Evolutionary conservation across 1,140 invertebrate genomes (phyloP).

Genomic region (Anagrus nilaparvatae): DNA sequence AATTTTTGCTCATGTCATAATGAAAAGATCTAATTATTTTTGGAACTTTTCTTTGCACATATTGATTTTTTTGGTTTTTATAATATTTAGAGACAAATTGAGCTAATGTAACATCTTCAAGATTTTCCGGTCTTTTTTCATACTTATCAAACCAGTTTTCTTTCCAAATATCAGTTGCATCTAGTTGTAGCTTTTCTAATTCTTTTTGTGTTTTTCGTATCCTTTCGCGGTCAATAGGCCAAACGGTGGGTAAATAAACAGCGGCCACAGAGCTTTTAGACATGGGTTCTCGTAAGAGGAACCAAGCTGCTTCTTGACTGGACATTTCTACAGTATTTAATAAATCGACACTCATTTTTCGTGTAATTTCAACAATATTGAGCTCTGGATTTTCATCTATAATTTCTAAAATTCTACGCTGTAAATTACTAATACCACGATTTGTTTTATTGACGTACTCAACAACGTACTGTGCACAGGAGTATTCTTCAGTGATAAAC

Average conservation of each 20-base stretch:
- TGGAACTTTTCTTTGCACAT: constrained; percentile 15
- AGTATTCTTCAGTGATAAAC: constrained; percentile 30
- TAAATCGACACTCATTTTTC: constrained; percentile 27
- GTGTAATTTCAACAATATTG: constrained; percentile 25
- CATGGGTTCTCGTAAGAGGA: constrained; percentile 25
- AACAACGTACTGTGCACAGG: constrained; percentile 25
- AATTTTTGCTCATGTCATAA: constrained; percentile 28
- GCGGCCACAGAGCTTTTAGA: constrained; percentile 13
- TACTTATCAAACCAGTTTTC: too few species aligned
- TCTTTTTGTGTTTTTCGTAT: constrained; percentile 29
- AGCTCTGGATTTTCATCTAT: constrained; percentile 29
- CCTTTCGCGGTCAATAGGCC: too few species aligned
- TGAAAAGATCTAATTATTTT: constrained; percentile 26
- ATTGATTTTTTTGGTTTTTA: constrained; percentile 18
- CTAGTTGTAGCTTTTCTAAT: constrained; percentile 26
- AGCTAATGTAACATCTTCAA: constrained; percentile 18
- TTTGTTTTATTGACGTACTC: constrained; percentile 27
- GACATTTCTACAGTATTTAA: constrained; percentile 32
- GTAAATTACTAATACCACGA: constrained; percentile 27
- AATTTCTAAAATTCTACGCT: too few species aligned
- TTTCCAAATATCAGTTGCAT: too few species aligned
- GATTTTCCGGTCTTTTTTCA: constrained; percentile 19
- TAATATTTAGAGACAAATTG: constrained; percentile 24
- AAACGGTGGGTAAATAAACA: constrained; percentile 28
- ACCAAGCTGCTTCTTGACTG: constrained; percentile 36